These are phyloP conservation scores for Schizaphis graminum DNA, from an alignment of 2,888 invertebrate species.

Conservation along the genomic window DNA sequence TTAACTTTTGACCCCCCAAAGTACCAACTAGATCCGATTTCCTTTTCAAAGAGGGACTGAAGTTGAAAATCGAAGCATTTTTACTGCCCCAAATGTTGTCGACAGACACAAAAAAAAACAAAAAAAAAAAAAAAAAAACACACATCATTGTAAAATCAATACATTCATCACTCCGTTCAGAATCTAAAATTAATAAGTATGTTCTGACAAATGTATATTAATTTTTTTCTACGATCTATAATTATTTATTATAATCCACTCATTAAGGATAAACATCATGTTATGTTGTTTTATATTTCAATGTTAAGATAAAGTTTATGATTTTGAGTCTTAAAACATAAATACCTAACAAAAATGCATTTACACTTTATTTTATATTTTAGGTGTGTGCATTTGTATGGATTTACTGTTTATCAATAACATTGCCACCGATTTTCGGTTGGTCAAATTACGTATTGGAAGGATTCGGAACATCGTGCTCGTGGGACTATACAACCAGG, in stretches of 20 bases:
- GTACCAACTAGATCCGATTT: no score
- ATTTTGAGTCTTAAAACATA: not conserved
- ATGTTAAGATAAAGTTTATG: not conserved
- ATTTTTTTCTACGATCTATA: not conserved
- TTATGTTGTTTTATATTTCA: not conserved
- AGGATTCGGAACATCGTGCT: constrained; percentile 74
- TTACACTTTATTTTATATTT: constrained; percentile 31
- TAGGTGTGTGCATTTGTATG: constrained; percentile 71
- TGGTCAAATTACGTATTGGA: constrained; percentile 73
- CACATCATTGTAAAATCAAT: no score
- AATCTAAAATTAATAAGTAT: no score
- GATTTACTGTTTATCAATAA: constrained; percentile 71
- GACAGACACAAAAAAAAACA: no score
- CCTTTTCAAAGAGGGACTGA: no score
- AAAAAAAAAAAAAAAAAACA: no score
- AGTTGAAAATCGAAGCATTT: no score
- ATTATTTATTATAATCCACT: not conserved
- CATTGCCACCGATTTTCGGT: constrained; percentile 73
- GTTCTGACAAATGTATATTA: not conserved
- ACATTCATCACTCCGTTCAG: no score
- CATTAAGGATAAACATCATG: not conserved
- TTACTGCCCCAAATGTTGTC: no score
- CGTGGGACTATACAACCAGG: constrained; percentile 73
- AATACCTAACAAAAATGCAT: not conserved
- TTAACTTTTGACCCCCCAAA: no score